Base-by-base conservation (phyloP, 2,888 invertebrate species). In the Nowickia ferox region DNA sequence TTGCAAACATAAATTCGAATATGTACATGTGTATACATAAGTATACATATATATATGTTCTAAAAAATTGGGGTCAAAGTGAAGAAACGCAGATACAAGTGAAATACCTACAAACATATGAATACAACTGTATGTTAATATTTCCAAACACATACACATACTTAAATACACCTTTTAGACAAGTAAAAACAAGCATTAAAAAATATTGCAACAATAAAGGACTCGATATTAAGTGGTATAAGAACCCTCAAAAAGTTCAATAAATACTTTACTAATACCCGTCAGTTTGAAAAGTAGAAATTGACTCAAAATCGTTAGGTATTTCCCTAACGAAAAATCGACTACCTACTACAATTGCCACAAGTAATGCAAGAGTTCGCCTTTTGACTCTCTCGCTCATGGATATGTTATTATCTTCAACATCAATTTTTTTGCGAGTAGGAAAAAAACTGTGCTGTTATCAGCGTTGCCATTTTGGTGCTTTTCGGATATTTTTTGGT, bases 71-170 rank as follows among this genome's bases (percentile, higher is more conserved):
- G 82, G 85, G 85, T 84, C 87, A 87, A 87, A 87, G 85, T 89
- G 89, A 89, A 90, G 89, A 88, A 89, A 88, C 89, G 88, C 5
- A 69, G 40, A n/a, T 44, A 61, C 17, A 55, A 30, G 30, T 30
- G 4, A 30, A 30, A 30, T 57, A 63, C 17, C 44, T n/a, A 9
- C 57, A 51, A 15, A 55, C 30, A 17, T 4, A 53, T 13, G 46
- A 15, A 44, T 11, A 17, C 17, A 61, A 22, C 10, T 38, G 48
- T 66, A 48, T 66, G n/a, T 44, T 44, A 44, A 42, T 22, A 40
- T 22, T 15, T 71, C n/a, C 44, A 53, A 13, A 10, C 10, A 13
- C 19, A 13, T 13, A 6, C 4, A 3, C 4, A 15, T 55, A 5
- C 8, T 1, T 13, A 44, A 5, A 59, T 11, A 44, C 6, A 48